Conservation (phyloP, 2,113 vertebrate genomes). For the Engystomops pustulosus region DNA sequence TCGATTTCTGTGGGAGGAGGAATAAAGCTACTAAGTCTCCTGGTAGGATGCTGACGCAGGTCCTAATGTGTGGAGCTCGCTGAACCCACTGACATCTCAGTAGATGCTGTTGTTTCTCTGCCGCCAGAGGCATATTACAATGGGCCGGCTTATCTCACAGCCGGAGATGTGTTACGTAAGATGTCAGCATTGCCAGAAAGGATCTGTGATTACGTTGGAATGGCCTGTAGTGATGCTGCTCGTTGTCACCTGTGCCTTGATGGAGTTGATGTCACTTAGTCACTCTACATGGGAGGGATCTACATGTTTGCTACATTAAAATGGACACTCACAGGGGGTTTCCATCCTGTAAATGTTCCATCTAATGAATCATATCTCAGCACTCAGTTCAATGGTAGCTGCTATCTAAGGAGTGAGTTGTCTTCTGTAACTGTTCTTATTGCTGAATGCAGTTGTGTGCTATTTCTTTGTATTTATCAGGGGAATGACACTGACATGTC, state of each 20-base stretch:
- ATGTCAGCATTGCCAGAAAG: background rate
- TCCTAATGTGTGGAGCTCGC: constrained; percentile 17
- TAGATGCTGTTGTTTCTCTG: background rate
- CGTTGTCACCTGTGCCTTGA: constrained; percentile 36
- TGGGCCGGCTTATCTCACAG: background rate
- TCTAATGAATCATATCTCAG: background rate
- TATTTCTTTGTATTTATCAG: too few species aligned
- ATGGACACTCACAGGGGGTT: background rate
- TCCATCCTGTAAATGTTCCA: background rate
- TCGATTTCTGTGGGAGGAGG: constrained; percentile 30
- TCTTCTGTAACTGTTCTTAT: background rate
- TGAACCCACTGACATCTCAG: constrained; percentile 13
- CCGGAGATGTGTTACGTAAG: constrained; percentile 22
- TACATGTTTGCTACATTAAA: too few species aligned
- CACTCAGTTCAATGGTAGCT: background rate
- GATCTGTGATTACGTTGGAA: background rate
- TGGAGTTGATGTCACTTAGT: constrained; percentile 24
- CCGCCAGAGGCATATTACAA: background rate
- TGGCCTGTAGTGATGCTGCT: constrained; percentile 2
- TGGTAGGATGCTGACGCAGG: constrained; percentile 41
- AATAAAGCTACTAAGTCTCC: constrained; percentile 4
- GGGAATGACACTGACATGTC: too few species aligned
- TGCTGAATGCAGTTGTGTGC: background rate
- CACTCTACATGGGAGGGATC: constrained; percentile 27
- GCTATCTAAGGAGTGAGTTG: background rate